These are phyloP conservation scores for Ceratotherium simum DNA, from an alignment of 2,113 vertebrate genomes.

Conservation along the genomic window DNA sequence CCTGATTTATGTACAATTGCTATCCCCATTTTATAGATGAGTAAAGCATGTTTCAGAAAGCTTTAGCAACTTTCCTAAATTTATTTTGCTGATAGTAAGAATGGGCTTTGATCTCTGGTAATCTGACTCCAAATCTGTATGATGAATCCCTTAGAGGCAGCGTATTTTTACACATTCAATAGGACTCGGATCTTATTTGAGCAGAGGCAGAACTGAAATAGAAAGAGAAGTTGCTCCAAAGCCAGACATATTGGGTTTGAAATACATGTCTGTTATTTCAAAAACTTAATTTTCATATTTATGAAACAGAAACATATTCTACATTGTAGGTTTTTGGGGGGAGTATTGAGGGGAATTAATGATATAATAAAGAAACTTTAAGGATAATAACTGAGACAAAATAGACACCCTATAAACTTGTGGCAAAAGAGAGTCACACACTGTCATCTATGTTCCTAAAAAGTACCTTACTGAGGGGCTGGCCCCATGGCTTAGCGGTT, in stretches of 20 bases:
- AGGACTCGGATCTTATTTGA: not conserved
- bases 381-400: not conserved
- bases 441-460: not conserved
- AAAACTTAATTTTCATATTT: not conserved
- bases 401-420: not conserved
- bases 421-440: not conserved
- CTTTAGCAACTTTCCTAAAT: not conserved
- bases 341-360: not conserved
- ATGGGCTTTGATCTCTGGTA: not conserved
- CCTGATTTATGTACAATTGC: not conserved
- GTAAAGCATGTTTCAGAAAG: not conserved
- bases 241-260: not conserved
- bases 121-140: not conserved
- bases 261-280: not conserved
- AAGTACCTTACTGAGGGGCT: not conserved
- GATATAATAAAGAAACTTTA: not conserved
- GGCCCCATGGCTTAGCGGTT: too few species aligned
- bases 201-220: not conserved
- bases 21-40: not conserved
- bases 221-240: not conserved
- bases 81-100: not conserved
- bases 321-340: not conserved
- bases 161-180: not conserved
- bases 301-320: not conserved
- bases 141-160: not conserved